Evolutionary conservation across 1,140 invertebrate genomes (phyloP).

Genomic region (Cylas formicarius): DNA sequence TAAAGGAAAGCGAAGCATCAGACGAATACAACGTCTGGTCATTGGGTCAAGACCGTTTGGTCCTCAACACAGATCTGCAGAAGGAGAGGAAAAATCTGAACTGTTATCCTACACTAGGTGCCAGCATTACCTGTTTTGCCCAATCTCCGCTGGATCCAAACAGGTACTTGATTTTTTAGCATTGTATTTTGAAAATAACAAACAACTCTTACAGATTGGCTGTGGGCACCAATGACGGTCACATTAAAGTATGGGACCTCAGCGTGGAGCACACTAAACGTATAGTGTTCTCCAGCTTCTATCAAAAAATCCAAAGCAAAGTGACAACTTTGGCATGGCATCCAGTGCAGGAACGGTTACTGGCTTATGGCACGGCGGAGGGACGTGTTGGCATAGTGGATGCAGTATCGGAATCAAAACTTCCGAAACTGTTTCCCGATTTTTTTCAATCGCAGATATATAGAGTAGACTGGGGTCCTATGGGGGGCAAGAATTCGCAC

Average conservation of each 20-base stretch:
- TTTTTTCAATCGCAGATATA: conserved; percentile 42
- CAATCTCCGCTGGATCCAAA: conserved; percentile 63
- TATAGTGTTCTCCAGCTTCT: conserved; percentile 49
- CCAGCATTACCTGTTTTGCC: conserved; percentile 56
- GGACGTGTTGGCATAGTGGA: conserved; percentile 57
- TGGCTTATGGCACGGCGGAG: conserved; percentile 72
- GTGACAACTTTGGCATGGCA: conserved; percentile 69
- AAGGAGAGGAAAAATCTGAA: conserved; percentile 40
- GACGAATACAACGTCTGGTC: conserved; percentile 59
- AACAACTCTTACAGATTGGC: conserved; percentile 49
- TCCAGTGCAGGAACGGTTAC: conserved; percentile 60
- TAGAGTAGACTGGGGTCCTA: conserved; percentile 44
- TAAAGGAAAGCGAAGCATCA: conserved; percentile 22
- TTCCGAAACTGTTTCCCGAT: conserved; percentile 39
- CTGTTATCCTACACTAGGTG: conserved; percentile 56
- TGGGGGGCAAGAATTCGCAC: conserved; percentile 29
- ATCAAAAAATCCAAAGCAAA: conserved; percentile 67
- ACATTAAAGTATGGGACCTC: conserved; percentile 65
- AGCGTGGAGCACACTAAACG: conserved; percentile 43
- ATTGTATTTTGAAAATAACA: neutral
- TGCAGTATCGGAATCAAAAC: conserved; percentile 34
- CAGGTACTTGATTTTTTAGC: conserved; percentile 40
- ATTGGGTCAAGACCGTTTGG: conserved; percentile 53
- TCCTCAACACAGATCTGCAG: conserved; percentile 52
- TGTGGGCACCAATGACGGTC: conserved; percentile 61